A percentile compares a stretch with the other conserved stretches of the same genome.
phyloP scores from a whole-genome alignment of 2,797 vertebrate species.

The Accipiter minullus region DNA sequence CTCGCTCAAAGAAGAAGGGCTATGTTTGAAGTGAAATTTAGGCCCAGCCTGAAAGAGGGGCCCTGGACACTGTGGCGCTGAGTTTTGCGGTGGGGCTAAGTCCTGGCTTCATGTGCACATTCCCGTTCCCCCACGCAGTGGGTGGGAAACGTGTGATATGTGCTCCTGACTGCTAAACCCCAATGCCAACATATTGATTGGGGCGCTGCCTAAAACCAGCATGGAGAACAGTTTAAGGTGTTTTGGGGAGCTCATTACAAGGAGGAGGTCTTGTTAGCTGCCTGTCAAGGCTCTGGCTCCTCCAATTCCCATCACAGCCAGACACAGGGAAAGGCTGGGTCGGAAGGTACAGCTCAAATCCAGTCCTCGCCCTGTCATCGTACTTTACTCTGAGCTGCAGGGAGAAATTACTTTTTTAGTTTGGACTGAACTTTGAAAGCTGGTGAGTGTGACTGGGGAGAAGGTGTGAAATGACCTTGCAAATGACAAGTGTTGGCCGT shows the following conservation, averaged over 20 bases:
- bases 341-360: neutral
- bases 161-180: neutral
- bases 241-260: neutral
- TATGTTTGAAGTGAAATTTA: neutral
- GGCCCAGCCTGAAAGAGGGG: neutral
- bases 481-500: neutral
- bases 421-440: neutral
- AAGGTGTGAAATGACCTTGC: neutral
- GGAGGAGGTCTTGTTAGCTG: neutral
- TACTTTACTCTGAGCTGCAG: neutral
- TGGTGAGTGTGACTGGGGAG: neutral
- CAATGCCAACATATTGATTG: neutral
- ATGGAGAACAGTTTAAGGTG: neutral
- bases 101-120: neutral
- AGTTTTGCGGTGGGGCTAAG: neutral
- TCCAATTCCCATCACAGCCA: neutral
- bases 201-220: neutral
- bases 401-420: neutral
- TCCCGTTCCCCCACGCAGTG: neutral
- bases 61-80: neutral
- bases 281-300: neutral
- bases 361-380: neutral
- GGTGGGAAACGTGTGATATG: accelerated
- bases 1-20: neutral
- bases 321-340: neutral